Conservation (phyloP, 2,113 vertebrate species). For the Coryphaenoides rupestris region DNA sequence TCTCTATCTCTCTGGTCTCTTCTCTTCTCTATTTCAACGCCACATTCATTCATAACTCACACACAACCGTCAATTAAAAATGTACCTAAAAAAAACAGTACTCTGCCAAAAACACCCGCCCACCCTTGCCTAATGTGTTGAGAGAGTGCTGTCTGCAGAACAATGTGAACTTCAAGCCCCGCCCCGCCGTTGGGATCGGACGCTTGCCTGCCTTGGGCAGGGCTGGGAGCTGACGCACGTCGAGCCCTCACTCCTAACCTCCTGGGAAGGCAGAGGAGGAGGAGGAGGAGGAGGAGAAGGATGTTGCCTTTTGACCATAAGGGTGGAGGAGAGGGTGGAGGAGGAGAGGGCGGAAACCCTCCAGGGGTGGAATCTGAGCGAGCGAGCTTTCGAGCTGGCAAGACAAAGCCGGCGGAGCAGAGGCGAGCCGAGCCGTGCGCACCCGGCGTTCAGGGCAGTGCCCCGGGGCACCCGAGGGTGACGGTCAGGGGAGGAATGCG, state of each 20-base stretch:
- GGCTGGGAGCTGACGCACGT: conserved; percentile 19
- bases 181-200: conserved; percentile 46
- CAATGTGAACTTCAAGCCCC: conserved; percentile 59
- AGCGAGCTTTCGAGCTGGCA: conserved; percentile 48
- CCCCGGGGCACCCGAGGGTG: conserved; percentile 62
- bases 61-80: conserved; percentile 62
- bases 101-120: not conserved
- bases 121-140: conserved; percentile 63
- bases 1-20: no score
- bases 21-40: conserved; percentile 45
- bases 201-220: no score
- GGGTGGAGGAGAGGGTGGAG: conserved; percentile 52
- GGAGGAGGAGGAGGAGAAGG: conserved; percentile 41
- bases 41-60: conserved; percentile 53
- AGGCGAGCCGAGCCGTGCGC: no score
- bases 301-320: conserved; percentile 48
- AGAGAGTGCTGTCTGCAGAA: conserved; percentile 54
- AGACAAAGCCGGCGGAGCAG: conserved; percentile 36
- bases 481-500: conserved; percentile 63
- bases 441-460: conserved; percentile 36
- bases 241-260: conserved; percentile 29
- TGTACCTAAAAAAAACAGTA: no score
- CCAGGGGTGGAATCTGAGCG: conserved; percentile 51
- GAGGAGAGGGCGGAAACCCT: conserved; percentile 54
- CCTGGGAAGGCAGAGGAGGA: conserved; percentile 31